Evolutionary conservation across 2,113 vertebrate genomes (phyloP).

Genomic region (Gopherus evgoodei): DNA sequence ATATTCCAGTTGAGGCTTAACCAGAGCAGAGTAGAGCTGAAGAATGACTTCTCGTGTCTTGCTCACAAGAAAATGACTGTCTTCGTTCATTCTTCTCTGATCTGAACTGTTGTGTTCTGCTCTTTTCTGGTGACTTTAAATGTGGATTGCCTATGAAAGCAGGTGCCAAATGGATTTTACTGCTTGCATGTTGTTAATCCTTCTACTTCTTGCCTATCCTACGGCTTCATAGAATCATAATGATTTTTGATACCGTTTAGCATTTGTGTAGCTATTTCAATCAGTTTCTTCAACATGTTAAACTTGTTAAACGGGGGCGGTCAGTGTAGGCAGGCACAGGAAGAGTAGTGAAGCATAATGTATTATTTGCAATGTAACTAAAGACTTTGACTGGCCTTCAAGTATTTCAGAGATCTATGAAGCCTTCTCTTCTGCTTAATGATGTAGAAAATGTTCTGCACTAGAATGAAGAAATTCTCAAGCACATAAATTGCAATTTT

Average conservation of each 20-base stretch:
- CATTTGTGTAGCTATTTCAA: background rate
- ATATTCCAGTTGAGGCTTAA: too few species aligned
- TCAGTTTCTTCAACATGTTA: background rate
- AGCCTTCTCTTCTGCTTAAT: background rate
- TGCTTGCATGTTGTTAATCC: background rate
- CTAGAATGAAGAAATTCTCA: background rate
- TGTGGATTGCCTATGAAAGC: background rate
- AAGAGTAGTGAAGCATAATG: background rate
- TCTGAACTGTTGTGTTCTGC: background rate
- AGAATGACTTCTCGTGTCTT: too few species aligned
- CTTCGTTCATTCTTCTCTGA: background rate
- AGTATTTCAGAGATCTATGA: background rate
- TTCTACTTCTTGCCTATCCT: background rate
- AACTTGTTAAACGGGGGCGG: background rate
- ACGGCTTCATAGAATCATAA: background rate
- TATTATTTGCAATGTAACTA: background rate
- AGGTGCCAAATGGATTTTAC: background rate
- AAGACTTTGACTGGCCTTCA: background rate
- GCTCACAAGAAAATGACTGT: background rate
- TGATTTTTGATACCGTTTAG: background rate
- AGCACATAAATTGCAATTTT: background rate
- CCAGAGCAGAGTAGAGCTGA: too few species aligned
- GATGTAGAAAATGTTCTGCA: slow-evolving; percentile 5
- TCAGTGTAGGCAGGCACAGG: background rate
- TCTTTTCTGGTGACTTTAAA: background rate